Evolutionary conservation across 2,888 invertebrate genomes (phyloP).

Genomic region (Diploptera punctata): DNA sequence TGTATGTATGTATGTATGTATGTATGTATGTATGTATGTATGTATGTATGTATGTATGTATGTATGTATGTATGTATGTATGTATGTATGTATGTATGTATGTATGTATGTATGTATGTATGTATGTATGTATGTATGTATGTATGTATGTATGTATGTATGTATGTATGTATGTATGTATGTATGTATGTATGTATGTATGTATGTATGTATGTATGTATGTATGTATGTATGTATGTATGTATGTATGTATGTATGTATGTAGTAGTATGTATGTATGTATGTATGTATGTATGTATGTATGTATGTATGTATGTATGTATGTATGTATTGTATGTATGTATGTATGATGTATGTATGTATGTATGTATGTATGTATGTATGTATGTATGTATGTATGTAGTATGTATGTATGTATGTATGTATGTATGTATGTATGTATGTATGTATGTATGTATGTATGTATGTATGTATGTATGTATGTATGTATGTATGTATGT

Average conservation of each 20-base stretch:
- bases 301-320: not conserved
- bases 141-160: conserved; percentile 31
- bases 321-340: not conserved
- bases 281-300: conserved; percentile 10
- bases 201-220: conserved; percentile 3
- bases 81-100: conserved; percentile 32
- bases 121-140: conserved; percentile 31
- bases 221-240: conserved; percentile 9
- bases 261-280: too few relatives aligned
- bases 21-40: conserved; percentile 26
- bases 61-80: conserved; percentile 33
- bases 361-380: too few relatives aligned
- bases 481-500: too few relatives aligned
- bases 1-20: conserved; percentile 31
- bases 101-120: conserved; percentile 34
- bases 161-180: conserved; percentile 9
- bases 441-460: too few relatives aligned
- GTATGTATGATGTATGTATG: too few relatives aligned
- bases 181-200: conserved; percentile 3
- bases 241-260: conserved; percentile 3
- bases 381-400: too few relatives aligned
- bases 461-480: too few relatives aligned
- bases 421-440: too few relatives aligned
- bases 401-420: too few relatives aligned
- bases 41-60: not conserved